These are phyloP conservation scores for Ophraella communa DNA, from an alignment of 2,888 invertebrate species.

Conservation along the genomic window DNA sequence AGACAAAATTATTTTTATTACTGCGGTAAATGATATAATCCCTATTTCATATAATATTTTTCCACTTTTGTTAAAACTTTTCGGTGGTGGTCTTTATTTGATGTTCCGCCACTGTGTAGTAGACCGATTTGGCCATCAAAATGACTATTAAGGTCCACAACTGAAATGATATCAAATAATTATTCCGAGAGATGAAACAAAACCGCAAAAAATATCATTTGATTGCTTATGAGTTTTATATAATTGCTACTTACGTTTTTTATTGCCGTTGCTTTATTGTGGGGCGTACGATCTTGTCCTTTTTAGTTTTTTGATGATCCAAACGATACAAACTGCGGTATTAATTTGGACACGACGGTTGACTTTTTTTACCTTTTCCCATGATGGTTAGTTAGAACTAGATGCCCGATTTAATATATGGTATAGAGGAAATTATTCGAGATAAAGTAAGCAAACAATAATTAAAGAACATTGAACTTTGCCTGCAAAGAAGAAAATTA, in stretches of 20 bases:
- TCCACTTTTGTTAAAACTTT: too few relatives aligned
- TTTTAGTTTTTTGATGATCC: background rate
- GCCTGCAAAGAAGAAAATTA: too few relatives aligned
- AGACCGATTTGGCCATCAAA: slow-evolving; percentile 42
- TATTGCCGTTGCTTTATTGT: slow-evolving; percentile 31
- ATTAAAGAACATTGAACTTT: too few relatives aligned
- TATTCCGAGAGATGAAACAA: slow-evolving; percentile 41
- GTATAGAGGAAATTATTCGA: too few relatives aligned
- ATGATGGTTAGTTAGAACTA: background rate
- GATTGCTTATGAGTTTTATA: slow-evolving; percentile 38
- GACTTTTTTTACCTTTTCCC: background rate
- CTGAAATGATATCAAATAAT: slow-evolving; percentile 51
- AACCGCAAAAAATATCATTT: slow-evolving; percentile 50
- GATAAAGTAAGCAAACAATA: too few relatives aligned
- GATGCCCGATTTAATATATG: background rate
- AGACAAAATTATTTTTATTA: too few relatives aligned
- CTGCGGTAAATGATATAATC: too few relatives aligned
- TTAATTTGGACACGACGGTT: slow-evolving; percentile 7
- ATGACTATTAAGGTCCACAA: slow-evolving; percentile 45
- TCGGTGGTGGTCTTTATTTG: too few relatives aligned
- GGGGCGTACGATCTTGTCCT: slow-evolving; percentile 6
- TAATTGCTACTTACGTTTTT: slow-evolving; percentile 40
- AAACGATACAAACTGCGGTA: background rate
- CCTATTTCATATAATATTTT: too few relatives aligned
- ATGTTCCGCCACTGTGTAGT: slow-evolving; percentile 36